Evolutionary conservation across 2,113 vertebrate genomes (phyloP), one percentile per base, ranked within the genome.

Genomic region (Scartelaos histophorus): DNA sequence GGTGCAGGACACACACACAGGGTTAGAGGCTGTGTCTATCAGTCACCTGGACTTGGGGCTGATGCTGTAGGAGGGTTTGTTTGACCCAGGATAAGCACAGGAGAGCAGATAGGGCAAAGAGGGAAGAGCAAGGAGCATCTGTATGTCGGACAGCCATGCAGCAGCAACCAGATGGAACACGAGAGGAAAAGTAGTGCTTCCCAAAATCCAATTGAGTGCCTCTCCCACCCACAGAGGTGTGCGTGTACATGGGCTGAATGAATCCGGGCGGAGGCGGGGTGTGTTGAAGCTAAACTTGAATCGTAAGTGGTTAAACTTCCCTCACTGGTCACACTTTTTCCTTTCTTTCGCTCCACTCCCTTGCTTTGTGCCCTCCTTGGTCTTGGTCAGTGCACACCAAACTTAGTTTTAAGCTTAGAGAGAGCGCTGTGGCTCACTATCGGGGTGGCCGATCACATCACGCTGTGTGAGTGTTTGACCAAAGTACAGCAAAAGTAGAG

Each of bases 331-430:
- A 86, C 85, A 82, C 79, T 87, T 82, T 82, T 86, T 69, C 13
- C 58, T 75, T 49, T 68, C 78, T 66, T 51, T 76, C 69, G 29
- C 66, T 45, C 71, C 77, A 78, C 53, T 61, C 4, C 58, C 64
- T 51, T 0, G 47, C 54, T 78, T 83, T 67, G 66, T 79, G 81
- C 74, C 74, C 79, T 86, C 79, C 75, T 79, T 22, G 22, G 83
- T 87, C 83, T 84, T 88, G 87, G 89, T 91, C 86, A 76, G 76
- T 89, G 89, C 91, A 89, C 89, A 89, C 78, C 82, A 88, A 92
- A 93, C 91, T 93, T 94, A 91, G 89, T 91, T 90, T 89, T 83
- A 88, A 88, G 89, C 86, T 91, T 90, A 91, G 80, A 82, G 85
- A 83, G 82, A 83, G 74, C 67, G 77, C 62, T 83, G 80, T 75